Conservation (phyloP, 1,140 invertebrate genomes). For the Parapsyche elsis region DNA sequence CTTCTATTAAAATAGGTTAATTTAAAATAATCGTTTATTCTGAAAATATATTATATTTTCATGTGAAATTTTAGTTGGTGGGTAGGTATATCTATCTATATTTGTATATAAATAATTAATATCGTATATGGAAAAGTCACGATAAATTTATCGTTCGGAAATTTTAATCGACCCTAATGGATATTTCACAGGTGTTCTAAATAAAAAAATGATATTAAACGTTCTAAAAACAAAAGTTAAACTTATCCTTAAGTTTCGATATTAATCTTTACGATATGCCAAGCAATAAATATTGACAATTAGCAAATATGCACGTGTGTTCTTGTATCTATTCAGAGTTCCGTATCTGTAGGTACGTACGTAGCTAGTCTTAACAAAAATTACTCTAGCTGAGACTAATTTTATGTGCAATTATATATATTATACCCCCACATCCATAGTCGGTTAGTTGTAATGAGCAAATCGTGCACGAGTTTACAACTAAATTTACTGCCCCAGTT, state of each 20-base stretch:
- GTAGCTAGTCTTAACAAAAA: neutral
- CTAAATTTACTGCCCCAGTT: neutral
- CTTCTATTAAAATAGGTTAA: too few species aligned
- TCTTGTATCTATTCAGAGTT: neutral
- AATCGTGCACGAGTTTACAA: neutral
- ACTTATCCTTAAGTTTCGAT: neutral
- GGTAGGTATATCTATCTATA: too few species aligned
- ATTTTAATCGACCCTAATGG: too few species aligned
- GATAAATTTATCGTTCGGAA: too few species aligned
- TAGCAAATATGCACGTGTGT: neutral
- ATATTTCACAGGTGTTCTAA: neutral
- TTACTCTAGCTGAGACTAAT: neutral
- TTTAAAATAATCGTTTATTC: too few species aligned
- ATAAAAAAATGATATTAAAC: neutral
- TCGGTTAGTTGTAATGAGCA: neutral
- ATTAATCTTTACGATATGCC: neutral
- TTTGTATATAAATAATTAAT: too few species aligned
- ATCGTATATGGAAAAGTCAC: too few species aligned
- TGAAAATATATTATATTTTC: neutral
- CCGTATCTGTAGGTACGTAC: neutral
- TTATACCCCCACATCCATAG: neutral
- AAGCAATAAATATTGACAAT: neutral
- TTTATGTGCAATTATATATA: slow-evolving; percentile 8
- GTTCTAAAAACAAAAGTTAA: neutral
- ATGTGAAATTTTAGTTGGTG: too few species aligned